A percentile compares a stretch with the other conserved stretches of the same genome.
These are phyloP conservation scores for Podargus strigoides DNA, from an alignment of 2,797 vertebrate genomes.

Conservation along the genomic window DNA sequence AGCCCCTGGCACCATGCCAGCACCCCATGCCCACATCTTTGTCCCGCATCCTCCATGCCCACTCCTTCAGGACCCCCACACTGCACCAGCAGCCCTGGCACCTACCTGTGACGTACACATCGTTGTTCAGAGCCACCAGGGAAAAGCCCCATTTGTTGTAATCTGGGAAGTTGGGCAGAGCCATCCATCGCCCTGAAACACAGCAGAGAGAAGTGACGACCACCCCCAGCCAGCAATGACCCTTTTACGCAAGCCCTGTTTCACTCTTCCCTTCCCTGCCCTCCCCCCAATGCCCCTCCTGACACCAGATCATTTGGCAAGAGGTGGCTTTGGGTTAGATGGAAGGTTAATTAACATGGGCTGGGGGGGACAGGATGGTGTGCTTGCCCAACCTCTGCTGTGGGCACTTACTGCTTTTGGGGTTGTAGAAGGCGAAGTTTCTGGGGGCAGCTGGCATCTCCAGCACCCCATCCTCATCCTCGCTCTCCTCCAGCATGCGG, in stretches of 20 bases:
- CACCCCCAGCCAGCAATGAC: neutral
- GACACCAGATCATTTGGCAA: neutral
- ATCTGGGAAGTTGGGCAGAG: conserved; percentile 92
- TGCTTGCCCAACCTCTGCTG: neutral
- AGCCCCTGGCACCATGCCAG: neutral
- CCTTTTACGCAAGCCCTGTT: neutral
- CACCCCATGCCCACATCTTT: fast-evolving
- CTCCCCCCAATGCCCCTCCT: neutral
- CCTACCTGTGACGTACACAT: conserved; percentile 93
- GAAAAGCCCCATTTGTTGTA: conserved; percentile 98
- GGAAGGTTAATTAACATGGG: neutral
- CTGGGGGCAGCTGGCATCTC: conserved; percentile 58
- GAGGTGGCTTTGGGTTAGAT: neutral
- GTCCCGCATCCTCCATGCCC: neutral
- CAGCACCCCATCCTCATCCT: conserved; percentile 79
- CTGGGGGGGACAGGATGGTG: fast-evolving
- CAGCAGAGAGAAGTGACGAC: neutral
- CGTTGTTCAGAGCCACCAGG: conserved; percentile 87
- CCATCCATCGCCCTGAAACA: conserved; percentile 84
- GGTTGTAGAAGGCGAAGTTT: conserved; percentile 91
- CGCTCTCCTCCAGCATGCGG: conserved; percentile 84
- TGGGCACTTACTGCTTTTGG: conserved; percentile 82
- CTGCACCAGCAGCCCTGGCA: neutral
- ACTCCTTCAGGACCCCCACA: neutral
- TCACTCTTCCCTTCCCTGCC: neutral